Evolutionary conservation across 23 tunicate species (phyloP).

Genomic region (Halocynthia roretzi): DNA sequence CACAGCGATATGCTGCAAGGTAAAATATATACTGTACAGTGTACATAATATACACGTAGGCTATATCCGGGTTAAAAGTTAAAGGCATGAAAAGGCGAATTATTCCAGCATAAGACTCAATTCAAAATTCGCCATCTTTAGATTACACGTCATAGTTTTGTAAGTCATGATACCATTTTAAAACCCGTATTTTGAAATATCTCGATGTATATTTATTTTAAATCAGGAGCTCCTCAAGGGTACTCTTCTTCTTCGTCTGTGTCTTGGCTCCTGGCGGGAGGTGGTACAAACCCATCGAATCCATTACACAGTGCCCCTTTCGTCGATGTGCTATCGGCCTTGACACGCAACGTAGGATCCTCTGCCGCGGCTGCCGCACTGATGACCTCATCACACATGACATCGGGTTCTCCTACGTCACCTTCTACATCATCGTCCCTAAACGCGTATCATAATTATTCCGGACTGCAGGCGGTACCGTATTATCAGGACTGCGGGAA

Average conservation of each 20-base stretch:
- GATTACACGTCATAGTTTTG: too few species aligned
- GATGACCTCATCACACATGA: constrained; percentile 54
- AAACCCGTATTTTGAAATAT: background rate
- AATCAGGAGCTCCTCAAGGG: constrained; percentile 23
- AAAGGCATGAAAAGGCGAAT: too few species aligned
- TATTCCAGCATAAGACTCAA: too few species aligned
- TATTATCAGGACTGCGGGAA: background rate
- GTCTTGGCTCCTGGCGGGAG: constrained; percentile 72
- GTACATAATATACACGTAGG: too few species aligned
- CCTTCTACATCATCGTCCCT: constrained; percentile 1
- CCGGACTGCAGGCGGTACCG: background rate
- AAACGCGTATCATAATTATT: background rate
- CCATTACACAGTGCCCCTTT: constrained; percentile 73
- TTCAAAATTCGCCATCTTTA: too few species aligned
- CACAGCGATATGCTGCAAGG: constrained; percentile 1
- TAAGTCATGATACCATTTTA: too few species aligned
- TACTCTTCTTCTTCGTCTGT: constrained; percentile 53
- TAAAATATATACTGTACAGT: background rate
- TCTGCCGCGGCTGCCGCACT: constrained; percentile 69
- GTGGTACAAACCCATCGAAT: constrained; percentile 32
- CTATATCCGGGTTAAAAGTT: too few species aligned
- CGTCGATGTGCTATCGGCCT: constrained; percentile 81
- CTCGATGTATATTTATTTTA: constrained; percentile 10
- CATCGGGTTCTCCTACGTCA: background rate
- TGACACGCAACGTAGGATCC: constrained; percentile 80